Percentiles rank a stretch among this genome's conserved stretches.
These are phyloP conservation scores for Gymnocypris eckloni DNA, from an alignment of 2,797 vertebrate species.

Conservation along the genomic window DNA sequence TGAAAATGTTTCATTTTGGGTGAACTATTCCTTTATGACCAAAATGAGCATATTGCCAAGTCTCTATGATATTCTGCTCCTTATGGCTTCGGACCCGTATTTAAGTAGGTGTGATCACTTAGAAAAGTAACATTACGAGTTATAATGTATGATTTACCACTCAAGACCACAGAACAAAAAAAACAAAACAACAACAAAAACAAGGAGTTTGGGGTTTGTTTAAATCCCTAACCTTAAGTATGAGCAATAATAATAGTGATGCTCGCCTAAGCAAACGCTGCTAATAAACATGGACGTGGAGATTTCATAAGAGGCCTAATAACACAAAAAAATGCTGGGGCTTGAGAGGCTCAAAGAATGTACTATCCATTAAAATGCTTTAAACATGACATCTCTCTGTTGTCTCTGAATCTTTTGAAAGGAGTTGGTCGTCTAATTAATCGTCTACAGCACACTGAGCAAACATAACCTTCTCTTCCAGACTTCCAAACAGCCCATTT, in stretches of 20 bases:
- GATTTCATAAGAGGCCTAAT: constrained; percentile 29
- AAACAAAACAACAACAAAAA: no score
- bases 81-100: neutral
- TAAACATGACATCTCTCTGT: constrained; percentile 76
- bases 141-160: neutral
- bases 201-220: neutral
- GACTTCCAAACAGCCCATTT: constrained; percentile 65
- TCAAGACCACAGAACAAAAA: neutral
- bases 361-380: constrained; percentile 82
- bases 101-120: neutral
- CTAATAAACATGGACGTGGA: constrained; percentile 24
- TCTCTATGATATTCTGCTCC: no score
- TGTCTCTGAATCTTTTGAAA: constrained; percentile 64
- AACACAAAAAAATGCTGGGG: constrained; percentile 23
- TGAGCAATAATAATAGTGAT: constrained; percentile 3
- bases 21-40: neutral
- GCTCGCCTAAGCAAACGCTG: neutral
- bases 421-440: constrained; percentile 61
- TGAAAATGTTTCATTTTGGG: no score
- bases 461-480: constrained; percentile 46
- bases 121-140: neutral
- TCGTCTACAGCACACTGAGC: constrained; percentile 44
- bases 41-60: neutral
- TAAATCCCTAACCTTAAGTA: neutral
- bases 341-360: constrained; percentile 75